Evolutionary conservation across 92 coral and sea anemone species (phyloP), one percentile per base, ranked within the genome.

Genomic region (Meandrina meandrites): DNA sequence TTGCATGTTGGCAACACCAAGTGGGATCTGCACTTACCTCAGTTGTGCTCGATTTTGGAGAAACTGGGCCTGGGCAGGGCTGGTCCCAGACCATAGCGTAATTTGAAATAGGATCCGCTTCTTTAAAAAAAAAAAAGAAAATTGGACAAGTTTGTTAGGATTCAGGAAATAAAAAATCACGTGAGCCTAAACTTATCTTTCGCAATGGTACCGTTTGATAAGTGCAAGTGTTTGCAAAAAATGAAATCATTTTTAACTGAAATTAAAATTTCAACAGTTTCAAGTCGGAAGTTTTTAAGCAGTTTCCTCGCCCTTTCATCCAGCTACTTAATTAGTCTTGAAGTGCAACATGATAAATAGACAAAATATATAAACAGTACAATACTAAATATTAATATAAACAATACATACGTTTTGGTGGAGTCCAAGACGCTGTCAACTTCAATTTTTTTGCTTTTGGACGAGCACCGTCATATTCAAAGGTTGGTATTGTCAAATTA

Each of bases 351-450:
- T 60, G 0, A 28, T 22, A 6, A 2, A 2, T 40, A 40, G 45
- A 2, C 45, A 40, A 40, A 40, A 40, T 40, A 40, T 40, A 40
- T 40, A 40, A 40, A 40, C 45, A 2, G 45, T n/a, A n/a, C n/a
- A n/a, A n/a, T n/a, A n/a, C n/a, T n/a, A n/a, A n/a, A n/a, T n/a
- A n/a, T n/a, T n/a, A 40, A 2, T 40, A 66, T 64, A 12, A 12
- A 27, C 71, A 66, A 28, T 48, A 37, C 89, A 16, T 86, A 79
- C 89, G 56, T 47, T 36, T 35, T 70, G 89, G 72, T 28, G 53
- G 89, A 48, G 30, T 35, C 89, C 89, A 86, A 36, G 85, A 69
- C 24, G 85, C 81, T 2, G 57, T 36, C 45, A 86, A 24, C 45
- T 68, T 71, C 8, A 86, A 19, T 12, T 34, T 69, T 19, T 10